Percentiles rank a stretch among this genome's conserved stretches.
Evolutionary conservation across 2,888 invertebrate genomes (phyloP).

Genomic region (Cantharis rustica): DNA sequence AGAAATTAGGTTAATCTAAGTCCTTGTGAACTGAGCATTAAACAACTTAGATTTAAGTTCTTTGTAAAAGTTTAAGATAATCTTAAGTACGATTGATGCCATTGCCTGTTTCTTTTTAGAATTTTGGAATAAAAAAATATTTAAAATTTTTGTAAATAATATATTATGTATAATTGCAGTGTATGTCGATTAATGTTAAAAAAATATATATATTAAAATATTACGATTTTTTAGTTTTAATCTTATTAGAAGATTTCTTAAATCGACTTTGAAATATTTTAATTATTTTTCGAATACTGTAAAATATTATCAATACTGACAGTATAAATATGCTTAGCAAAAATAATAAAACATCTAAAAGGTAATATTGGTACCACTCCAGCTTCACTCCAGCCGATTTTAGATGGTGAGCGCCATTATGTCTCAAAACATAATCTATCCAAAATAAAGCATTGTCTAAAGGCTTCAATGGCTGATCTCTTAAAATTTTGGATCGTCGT

Average conservation of each 20-base stretch:
- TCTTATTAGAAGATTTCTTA: not conserved
- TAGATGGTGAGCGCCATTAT: constrained; percentile 49
- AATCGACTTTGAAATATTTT: not conserved
- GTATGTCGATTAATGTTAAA: too few species aligned
- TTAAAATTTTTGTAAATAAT: too few species aligned
- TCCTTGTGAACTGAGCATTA: too few species aligned
- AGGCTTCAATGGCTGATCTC: constrained; percentile 39
- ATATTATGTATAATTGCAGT: too few species aligned
- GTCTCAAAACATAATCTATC: constrained; percentile 50
- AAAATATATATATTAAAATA: too few species aligned
- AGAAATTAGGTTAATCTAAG: too few species aligned
- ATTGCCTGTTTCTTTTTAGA: too few species aligned
- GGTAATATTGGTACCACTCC: constrained; percentile 34
- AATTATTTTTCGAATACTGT: not conserved
- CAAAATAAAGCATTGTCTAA: constrained; percentile 46
- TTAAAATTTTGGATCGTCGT: constrained; percentile 12
- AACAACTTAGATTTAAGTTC: too few species aligned
- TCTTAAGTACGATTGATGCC: too few species aligned
- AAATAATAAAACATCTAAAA: constrained; percentile 18
- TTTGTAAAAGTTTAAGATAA: too few species aligned
- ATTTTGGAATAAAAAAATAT: too few species aligned
- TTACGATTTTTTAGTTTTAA: not conserved
- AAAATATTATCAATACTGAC: not conserved
- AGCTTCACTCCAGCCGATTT: constrained; percentile 50
- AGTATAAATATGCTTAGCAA: not conserved